Evolutionary conservation across 2,113 vertebrate species (phyloP).

Genomic region (Symphodus melops): DNA sequence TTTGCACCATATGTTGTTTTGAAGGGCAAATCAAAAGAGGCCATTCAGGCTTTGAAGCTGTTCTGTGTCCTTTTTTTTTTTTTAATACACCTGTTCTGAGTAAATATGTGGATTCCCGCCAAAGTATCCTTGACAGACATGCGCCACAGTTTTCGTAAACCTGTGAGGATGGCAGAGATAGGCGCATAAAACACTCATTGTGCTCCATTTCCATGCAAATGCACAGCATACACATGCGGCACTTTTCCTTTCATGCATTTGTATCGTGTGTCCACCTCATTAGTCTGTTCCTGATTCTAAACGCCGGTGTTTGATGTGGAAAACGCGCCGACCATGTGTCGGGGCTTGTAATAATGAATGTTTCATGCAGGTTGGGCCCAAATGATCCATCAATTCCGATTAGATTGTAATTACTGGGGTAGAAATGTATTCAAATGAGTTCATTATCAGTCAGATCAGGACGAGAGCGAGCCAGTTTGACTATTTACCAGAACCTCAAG

Average conservation of each 20-base stretch:
- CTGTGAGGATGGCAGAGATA: not conserved
- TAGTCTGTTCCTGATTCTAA: slow-evolving; percentile 59
- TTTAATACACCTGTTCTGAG: not conserved
- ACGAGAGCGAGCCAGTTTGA: slow-evolving; percentile 30
- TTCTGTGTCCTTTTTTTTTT: not conserved
- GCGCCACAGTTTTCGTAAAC: not conserved
- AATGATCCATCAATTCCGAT: slow-evolving; percentile 81
- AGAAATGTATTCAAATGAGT: slow-evolving; percentile 76
- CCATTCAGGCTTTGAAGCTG: slow-evolving; percentile 22
- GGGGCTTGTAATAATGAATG: slow-evolving; percentile 75
- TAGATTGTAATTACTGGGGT: slow-evolving; percentile 74
- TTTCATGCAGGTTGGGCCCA: slow-evolving; percentile 75
- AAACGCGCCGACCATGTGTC: slow-evolving; percentile 71
- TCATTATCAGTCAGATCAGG: slow-evolving; percentile 72
- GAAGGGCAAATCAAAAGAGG: slow-evolving; percentile 32
- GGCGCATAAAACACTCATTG: not conserved
- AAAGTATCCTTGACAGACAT: slow-evolving; percentile 37
- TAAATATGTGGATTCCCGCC: not conserved
- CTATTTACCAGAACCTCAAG: slow-evolving; percentile 57
- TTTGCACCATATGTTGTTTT: slow-evolving; percentile 67
- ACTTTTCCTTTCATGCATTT: slow-evolving; percentile 41
- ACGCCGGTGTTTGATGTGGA: slow-evolving; percentile 73
- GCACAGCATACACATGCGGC: slow-evolving; percentile 17
- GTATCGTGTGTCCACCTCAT: slow-evolving; percentile 59
- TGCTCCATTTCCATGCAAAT: slow-evolving; percentile 18